These are phyloP conservation scores for Dinocampus coccinellae DNA, from an alignment of 2,888 invertebrate genomes.

Conservation along the genomic window DNA sequence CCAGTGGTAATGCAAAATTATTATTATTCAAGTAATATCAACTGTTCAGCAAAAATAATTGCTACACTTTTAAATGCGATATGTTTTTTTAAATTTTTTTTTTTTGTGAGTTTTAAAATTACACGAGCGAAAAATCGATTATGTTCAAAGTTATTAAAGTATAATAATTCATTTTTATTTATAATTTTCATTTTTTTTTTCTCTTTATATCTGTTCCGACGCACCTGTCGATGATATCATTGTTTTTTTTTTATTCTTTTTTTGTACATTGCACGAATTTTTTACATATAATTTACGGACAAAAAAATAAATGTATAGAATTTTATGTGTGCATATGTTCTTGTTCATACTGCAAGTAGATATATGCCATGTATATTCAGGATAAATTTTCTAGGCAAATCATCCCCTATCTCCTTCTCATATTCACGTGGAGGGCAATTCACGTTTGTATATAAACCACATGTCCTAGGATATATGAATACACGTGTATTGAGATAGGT, in stretches of 20 bases:
- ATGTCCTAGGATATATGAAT: conserved; percentile 45
- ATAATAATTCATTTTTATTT: neutral
- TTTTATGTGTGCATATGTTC: too few species aligned
- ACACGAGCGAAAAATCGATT: neutral
- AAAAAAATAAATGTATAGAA: too few species aligned
- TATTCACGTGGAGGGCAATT: conserved; percentile 50
- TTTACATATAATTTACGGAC: too few species aligned
- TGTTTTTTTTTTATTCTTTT: too few species aligned
- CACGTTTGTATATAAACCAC: conserved; percentile 63
- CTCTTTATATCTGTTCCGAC: neutral
- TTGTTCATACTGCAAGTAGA: too few species aligned
- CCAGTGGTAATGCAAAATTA: neutral
- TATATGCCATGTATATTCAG: too few species aligned
- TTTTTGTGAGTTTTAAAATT: neutral
- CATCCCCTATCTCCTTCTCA: too few species aligned
- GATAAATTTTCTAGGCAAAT: too few species aligned
- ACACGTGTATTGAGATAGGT: conserved; percentile 61
- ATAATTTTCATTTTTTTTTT: too few species aligned
- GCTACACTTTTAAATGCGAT: neutral
- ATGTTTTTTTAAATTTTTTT: neutral
- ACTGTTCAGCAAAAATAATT: neutral
- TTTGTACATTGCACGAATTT: too few species aligned
- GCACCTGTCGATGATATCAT: neutral
- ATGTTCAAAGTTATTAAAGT: neutral
- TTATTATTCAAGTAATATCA: neutral